Evolutionary conservation across 2,888 invertebrate species (phyloP), one percentile per base, ranked within the genome.

Genomic region (Pseudococcus viburni): DNA sequence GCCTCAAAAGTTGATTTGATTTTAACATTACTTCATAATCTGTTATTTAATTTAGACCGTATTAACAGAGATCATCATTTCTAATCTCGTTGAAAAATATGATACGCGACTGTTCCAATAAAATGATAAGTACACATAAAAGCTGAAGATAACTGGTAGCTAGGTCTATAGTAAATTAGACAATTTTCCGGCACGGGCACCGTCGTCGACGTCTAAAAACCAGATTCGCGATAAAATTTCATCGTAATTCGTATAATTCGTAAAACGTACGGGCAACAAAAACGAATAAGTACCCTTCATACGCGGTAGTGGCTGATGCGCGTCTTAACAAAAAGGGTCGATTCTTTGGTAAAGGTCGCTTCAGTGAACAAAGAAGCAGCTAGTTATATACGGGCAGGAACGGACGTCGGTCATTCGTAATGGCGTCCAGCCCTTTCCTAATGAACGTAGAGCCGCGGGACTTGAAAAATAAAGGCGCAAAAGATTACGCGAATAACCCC

Each of bases 391-490:
- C 51, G 85, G 85, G 85, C 64, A 59, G 85, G 64, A 85, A 64
- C 85, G 85, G 85, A 85, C 85, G 85, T 85, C 85, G 85, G 85
- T 85, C 85, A 85, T 85, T 85, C 85, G 85, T 85, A 85, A 85
- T 85, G 85, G 85, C 85, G 85, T 85, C 85, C 85, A 85, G 85
- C 85, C 85, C 85, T 64, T 59, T 85, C 84, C 64, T 85, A 59
- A 85, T 85, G 85, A 85, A 85, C 85, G 64, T n/a, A 39, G 85
- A 85, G 85, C 85, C 85, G 85, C 85, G 85, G 85, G 85, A 42
- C 48, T 42, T 85, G 55, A 55, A 55, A 55, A 55, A 85, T 85
- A 85, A 85, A 85, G 85, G 85, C 85, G 85, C 85, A 85, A 85
- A 85, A 85, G 85, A 85, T 85, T 85, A 85, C 85, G 59, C 64